Evolutionary conservation across 2,113 vertebrate genomes (phyloP).

Genomic region (Panthera tigris): DNA sequence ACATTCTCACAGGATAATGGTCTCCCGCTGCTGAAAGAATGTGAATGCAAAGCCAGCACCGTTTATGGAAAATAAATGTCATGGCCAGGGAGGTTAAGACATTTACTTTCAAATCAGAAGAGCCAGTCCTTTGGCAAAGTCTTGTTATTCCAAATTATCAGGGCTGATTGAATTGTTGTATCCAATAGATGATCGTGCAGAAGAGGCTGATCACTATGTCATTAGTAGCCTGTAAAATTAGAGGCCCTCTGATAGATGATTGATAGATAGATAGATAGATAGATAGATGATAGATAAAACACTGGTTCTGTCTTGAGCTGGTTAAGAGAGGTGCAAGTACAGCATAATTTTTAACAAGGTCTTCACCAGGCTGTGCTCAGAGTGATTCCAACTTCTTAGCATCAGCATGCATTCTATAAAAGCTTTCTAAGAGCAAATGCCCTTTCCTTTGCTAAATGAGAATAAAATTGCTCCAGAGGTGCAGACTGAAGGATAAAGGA

Average conservation of each 20-base stretch:
- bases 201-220: not conserved
- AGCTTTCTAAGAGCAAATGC: not conserved
- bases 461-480: not conserved
- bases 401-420: not conserved
- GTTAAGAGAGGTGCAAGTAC: not conserved
- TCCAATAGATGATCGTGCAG: conserved; percentile 47
- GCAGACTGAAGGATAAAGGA: not conserved
- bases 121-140: conserved; percentile 61
- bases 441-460: not conserved
- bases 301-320: conserved; percentile 43
- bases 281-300: not conserved
- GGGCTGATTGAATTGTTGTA: conserved; percentile 79
- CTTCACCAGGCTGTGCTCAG: not conserved
- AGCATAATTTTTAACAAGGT: not conserved
- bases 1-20: conserved; percentile 79
- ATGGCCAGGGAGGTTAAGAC: conserved; percentile 68
- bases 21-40: conserved; percentile 81
- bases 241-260: conserved; percentile 40
- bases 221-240: conserved; percentile 60
- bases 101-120: conserved; percentile 75
- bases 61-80: conserved; percentile 82
- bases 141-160: conserved; percentile 72
- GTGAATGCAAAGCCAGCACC: conserved; percentile 69
- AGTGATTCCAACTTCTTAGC: not conserved
- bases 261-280: not conserved